Conservation (phyloP, 2,113 vertebrate species). For the Mormyrus iriodes region DNA sequence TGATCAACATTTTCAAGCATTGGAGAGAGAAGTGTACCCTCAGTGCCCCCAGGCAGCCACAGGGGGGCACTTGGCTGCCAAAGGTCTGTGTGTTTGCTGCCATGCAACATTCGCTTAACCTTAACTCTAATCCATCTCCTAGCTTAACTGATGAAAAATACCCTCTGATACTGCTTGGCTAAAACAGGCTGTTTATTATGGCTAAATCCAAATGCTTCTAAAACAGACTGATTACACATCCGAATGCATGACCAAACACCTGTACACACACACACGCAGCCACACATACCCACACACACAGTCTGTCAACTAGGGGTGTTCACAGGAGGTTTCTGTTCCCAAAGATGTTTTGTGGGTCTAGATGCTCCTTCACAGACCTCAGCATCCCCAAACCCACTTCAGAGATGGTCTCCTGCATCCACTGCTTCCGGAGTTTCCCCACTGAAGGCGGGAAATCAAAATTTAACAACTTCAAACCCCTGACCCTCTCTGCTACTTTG, state of each 20-base stretch:
- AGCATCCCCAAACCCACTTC: constrained; percentile 90
- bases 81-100: not conserved
- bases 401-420: constrained; percentile 90
- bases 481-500: not conserved
- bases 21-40: too few species aligned
- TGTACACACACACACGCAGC: not conserved
- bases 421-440: constrained; percentile 95
- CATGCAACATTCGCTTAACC: not conserved
- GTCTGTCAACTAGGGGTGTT: constrained; percentile 24
- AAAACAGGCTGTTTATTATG: not conserved
- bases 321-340: constrained; percentile 97
- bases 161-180: not conserved
- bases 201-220: not conserved
- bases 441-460: constrained; percentile 64
- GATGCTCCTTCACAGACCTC: constrained; percentile 88
- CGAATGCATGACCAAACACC: not conserved
- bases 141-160: not conserved
- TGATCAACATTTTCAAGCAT: too few species aligned
- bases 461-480: not conserved
- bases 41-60: too few species aligned
- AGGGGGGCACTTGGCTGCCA: not conserved
- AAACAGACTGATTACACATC: not conserved
- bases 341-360: constrained; percentile 96
- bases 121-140: not conserved
- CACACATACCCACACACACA: not conserved